Evolutionary conservation across 2,797 vertebrate species (phyloP), one percentile per base, ranked within the genome.

Genomic region (Enteromius fasciolatus): DNA sequence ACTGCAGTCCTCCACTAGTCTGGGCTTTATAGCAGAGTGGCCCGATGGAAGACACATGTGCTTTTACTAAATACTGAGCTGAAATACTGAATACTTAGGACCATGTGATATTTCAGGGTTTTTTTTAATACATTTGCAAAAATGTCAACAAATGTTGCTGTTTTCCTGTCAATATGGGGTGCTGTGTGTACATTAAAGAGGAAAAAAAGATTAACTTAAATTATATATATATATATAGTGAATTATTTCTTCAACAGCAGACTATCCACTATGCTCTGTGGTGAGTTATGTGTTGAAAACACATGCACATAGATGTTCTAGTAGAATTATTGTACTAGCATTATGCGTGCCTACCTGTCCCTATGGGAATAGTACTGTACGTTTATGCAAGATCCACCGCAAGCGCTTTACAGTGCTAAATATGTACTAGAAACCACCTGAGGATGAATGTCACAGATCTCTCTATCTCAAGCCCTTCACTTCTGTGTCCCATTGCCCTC

Each of bases 381-480:
- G 4, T n/a, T 69, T 80, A 80, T 80, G 52, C 25, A 46, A 72
- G 36, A 72, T 54, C 6, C 18, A 11, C 23, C 54, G 33, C 10
- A 73, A 48, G 41, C 39, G 11, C 25, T 63, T 48, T 63, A 33
- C 54, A 36, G 68, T 33, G 44, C 67, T 73, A 73, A 73, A 81
- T 33, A 50, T 48, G 57, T 63, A 81, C 25, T 46, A 73, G 39
- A 81, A 81, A 63, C 68, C 79, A 44, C 79, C 18, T 36, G 39
- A 80, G 78, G 50, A 74, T 57, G 52, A 77, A 48, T 66, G 68
- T 83, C 70, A 87, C 75, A 48, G 69, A 68, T 73, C 70, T 73
- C 73, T 76, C 76, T 25, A 46, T 83, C 76, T 78, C 48, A 75
- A 82, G 57, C 41, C 66, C 25, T 77, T 18, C 63, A 59, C 48